A percentile compares a stretch with the other conserved stretches of the same genome.
These are phyloP conservation scores for Sebastes hopkinsi DNA, from an alignment of 2,797 vertebrate genomes.

Conservation along the genomic window DNA sequence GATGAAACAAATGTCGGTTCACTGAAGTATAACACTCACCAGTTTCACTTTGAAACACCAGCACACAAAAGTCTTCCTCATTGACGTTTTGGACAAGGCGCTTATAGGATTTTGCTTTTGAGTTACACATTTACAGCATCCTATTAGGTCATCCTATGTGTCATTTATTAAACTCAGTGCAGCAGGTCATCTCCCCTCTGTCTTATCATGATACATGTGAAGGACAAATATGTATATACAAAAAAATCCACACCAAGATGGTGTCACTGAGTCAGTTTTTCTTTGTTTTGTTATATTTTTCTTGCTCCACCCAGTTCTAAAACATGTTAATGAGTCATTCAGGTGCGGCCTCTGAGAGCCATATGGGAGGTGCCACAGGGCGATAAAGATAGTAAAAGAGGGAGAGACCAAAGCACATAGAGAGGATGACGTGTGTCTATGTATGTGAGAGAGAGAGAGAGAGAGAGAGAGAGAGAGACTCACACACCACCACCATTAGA, in stretches of 20 bases:
- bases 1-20: background rate
- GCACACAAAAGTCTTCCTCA: background rate
- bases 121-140: background rate
- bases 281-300: background rate
- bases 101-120: background rate
- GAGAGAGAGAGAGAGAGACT: conserved; percentile 11
- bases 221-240: background rate
- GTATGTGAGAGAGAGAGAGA: background rate
- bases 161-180: background rate
- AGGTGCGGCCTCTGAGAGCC: conserved; percentile 25
- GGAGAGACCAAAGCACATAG: background rate
- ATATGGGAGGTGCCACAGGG: conserved; percentile 44
- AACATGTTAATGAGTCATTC: conserved; percentile 54
- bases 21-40: background rate
- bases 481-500: conserved; percentile 25
- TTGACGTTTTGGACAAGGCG: background rate
- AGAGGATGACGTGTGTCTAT: conserved; percentile 13
- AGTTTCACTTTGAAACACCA: background rate
- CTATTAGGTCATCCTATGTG: background rate
- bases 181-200: background rate
- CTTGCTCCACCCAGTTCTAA: background rate
- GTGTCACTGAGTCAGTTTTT: background rate
- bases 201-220: background rate
- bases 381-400: conserved; percentile 1
- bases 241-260: background rate